phyloP scores from a whole-genome alignment of 2,797 vertebrate genomes.

The Crypturellus tataupa region DNA sequence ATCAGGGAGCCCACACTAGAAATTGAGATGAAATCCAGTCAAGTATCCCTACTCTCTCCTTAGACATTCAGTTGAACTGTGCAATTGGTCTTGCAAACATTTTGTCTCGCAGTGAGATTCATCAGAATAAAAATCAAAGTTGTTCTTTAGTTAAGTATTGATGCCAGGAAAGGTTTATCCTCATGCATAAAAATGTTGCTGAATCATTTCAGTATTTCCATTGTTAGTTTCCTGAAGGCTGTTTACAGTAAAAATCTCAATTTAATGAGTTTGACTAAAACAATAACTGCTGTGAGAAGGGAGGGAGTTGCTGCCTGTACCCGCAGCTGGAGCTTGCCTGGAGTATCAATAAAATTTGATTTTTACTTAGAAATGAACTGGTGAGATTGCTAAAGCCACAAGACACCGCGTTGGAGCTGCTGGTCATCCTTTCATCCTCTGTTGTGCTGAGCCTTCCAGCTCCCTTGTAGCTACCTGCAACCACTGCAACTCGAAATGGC shows the following conservation, averaged over 20 bases:
- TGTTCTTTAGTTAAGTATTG: constrained; percentile 41
- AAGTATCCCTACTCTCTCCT: constrained; percentile 21
- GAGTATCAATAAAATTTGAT: background rate
- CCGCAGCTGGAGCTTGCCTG: background rate
- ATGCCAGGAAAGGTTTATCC: constrained; percentile 10
- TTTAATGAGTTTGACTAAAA: constrained; percentile 6
- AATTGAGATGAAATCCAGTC: background rate
- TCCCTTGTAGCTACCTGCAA: background rate
- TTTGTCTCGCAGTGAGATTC: constrained; percentile 10
- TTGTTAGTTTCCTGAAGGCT: background rate
- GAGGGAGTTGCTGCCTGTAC: background rate
- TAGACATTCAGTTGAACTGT: constrained; percentile 3
- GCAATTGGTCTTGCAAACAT: constrained; percentile 22
- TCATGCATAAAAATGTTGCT: background rate
- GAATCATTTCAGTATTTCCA: background rate
- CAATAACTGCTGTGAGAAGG: background rate
- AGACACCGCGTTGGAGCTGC: background rate
- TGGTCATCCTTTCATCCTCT: background rate
- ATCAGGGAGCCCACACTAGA: background rate
- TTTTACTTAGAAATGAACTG: background rate
- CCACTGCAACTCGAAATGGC: background rate
- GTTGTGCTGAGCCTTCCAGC: background rate
- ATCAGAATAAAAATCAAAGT: constrained; percentile 40
- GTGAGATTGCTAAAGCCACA: background rate
- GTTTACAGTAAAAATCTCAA: constrained; percentile 18